phyloP scores from a whole-genome alignment of 2,888 invertebrate species.

The Anodontia alba region DNA sequence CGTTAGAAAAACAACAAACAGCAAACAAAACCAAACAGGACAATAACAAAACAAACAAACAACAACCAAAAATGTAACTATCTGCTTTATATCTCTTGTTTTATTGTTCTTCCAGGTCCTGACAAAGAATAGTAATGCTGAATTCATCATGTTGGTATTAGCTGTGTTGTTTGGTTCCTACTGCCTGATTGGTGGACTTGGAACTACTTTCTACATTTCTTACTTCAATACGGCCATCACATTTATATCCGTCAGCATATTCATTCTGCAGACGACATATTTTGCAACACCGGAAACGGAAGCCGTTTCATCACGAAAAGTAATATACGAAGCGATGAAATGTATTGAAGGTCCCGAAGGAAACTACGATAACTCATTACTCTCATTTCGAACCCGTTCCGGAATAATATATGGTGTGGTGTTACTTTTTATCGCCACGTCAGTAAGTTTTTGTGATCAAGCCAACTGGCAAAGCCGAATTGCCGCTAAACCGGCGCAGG shows the following conservation, averaged over 20 bases:
- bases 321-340: constrained; percentile 65
- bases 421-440: constrained; percentile 64
- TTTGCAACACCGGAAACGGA: constrained; percentile 43
- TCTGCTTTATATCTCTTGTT: no score
- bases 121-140: constrained; percentile 72
- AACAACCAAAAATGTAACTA: no score
- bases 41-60: no score
- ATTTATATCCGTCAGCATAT: constrained; percentile 72
- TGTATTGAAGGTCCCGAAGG: constrained; percentile 70
- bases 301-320: constrained; percentile 56
- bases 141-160: constrained; percentile 74
- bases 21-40: no score
- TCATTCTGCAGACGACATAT: constrained; percentile 68
- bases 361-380: constrained; percentile 69
- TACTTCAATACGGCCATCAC: constrained; percentile 80
- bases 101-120: constrained; percentile 28
- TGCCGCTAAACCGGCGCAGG: constrained; percentile 79
- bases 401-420: constrained; percentile 73
- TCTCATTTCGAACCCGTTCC: constrained; percentile 73
- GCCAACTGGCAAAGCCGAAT: constrained; percentile 83
- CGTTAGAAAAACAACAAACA: no score
- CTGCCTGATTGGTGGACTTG: constrained; percentile 77
- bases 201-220: constrained; percentile 82
- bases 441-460: constrained; percentile 74
- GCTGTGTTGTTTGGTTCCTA: constrained; percentile 78